A percentile compares a stretch with the other conserved stretches of the same genome.
These are phyloP conservation scores for Mugil cephalus DNA, from an alignment of 2,113 vertebrate species.

Conservation along the genomic window DNA sequence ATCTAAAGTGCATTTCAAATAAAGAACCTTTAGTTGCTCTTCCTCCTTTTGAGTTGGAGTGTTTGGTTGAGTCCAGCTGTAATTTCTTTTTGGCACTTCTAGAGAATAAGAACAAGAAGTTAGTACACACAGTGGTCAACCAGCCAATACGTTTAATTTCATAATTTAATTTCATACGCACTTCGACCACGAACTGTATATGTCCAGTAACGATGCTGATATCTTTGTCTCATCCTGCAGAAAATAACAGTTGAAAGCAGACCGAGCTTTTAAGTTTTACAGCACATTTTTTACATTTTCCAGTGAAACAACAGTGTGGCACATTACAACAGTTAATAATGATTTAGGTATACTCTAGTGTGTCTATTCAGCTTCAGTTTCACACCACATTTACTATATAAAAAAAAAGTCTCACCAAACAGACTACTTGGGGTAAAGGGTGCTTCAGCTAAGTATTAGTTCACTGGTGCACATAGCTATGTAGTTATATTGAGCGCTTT, in stretches of 20 bases:
- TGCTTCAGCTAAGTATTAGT: no score
- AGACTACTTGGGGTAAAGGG: no score
- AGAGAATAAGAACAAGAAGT: slow-evolving; percentile 6
- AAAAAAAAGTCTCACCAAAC: no score
- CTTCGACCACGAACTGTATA: slow-evolving; percentile 79
- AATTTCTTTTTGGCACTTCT: slow-evolving; percentile 54
- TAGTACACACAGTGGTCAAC: neutral
- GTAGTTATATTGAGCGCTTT: no score
- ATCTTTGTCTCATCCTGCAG: slow-evolving; percentile 34
- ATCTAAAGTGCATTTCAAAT: slow-evolving; percentile 1
- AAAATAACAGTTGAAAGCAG: neutral
- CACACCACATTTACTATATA: no score
- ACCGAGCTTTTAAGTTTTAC: no score
- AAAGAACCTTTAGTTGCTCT: slow-evolving; percentile 42
- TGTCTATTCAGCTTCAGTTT: no score
- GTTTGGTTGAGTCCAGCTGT: slow-evolving; percentile 15
- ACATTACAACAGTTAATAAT: no score
- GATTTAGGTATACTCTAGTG: no score
- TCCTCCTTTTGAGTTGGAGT: slow-evolving; percentile 6
- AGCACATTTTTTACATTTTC: no score
- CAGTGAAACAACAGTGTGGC: no score
- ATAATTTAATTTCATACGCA: slow-evolving; percentile 45
- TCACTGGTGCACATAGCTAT: no score
- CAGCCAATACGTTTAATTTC: neutral
- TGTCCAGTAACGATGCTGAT: slow-evolving; percentile 67